Evolutionary conservation across 2,888 invertebrate genomes (phyloP).

Genomic region (Lymantria monacha): DNA sequence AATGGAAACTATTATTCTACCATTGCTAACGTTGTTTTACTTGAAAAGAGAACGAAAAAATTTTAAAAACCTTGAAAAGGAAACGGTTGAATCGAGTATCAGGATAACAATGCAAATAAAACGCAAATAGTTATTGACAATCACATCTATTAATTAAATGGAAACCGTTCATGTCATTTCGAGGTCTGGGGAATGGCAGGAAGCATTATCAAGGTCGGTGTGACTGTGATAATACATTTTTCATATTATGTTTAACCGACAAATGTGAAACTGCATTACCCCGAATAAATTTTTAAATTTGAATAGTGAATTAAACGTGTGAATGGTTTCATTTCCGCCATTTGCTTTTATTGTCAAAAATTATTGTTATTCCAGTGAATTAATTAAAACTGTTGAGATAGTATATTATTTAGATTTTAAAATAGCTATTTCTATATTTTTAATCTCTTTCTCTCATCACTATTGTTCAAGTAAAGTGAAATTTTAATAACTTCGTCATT

Average conservation of each 20-base stretch:
- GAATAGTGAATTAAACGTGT: neutral
- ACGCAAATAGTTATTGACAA: neutral
- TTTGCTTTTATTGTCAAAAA: neutral
- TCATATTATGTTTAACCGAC: neutral
- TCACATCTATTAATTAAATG: neutral
- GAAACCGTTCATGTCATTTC: conserved; percentile 1
- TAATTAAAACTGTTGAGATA: neutral
- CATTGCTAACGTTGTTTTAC: too few species aligned
- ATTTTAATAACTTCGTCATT: too few species aligned
- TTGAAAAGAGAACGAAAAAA: neutral
- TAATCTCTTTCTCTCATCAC: too few species aligned
- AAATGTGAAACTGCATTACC: neutral
- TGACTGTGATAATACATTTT: neutral
- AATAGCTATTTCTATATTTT: too few species aligned
- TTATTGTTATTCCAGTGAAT: neutral
- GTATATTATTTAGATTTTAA: too few species aligned
- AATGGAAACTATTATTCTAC: neutral
- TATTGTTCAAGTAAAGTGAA: too few species aligned
- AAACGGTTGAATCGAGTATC: conserved; percentile 10
- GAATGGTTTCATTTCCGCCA: neutral
- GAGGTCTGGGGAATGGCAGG: conserved; percentile 14
- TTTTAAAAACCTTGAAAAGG: conserved; percentile 18
- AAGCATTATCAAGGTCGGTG: conserved; percentile 17
- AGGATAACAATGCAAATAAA: neutral
- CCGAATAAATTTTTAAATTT: neutral